phyloP scores from a whole-genome alignment of 2,797 vertebrate genomes.

The Etheostoma nigrum region DNA sequence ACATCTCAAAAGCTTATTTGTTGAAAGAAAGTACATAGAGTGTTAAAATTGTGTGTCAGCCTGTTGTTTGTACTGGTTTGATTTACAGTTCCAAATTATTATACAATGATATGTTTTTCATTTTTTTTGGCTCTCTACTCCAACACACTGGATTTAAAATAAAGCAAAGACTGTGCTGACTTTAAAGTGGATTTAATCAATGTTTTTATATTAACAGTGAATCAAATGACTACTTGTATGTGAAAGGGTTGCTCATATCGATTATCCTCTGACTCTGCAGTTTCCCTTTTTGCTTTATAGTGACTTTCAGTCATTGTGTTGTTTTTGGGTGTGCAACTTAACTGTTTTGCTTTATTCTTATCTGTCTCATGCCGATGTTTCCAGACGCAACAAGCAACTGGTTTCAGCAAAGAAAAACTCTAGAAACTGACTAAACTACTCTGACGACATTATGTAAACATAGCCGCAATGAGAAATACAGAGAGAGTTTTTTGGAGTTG shows the following conservation, averaged over 20 bases:
- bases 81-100: background rate
- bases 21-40: background rate
- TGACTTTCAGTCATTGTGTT: background rate
- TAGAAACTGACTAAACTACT: background rate
- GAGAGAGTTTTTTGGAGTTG: too few relatives aligned
- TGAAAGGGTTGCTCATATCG: background rate
- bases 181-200: background rate
- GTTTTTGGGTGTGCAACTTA: background rate
- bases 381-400: background rate
- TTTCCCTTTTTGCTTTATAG: background rate
- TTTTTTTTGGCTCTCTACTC: background rate
- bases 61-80: background rate
- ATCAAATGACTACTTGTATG: background rate
- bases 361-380: background rate
- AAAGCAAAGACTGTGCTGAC: background rate
- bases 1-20: background rate
- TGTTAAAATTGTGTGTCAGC: background rate
- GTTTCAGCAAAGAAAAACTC: background rate
- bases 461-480: too few relatives aligned
- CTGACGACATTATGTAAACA: background rate
- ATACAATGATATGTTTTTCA: background rate
- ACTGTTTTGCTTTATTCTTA: background rate
- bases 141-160: background rate
- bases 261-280: background rate
- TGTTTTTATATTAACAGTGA: background rate